Base-by-base conservation (phyloP, 2,113 vertebrate genomes). In the Ivindomyrus marchei region DNA sequence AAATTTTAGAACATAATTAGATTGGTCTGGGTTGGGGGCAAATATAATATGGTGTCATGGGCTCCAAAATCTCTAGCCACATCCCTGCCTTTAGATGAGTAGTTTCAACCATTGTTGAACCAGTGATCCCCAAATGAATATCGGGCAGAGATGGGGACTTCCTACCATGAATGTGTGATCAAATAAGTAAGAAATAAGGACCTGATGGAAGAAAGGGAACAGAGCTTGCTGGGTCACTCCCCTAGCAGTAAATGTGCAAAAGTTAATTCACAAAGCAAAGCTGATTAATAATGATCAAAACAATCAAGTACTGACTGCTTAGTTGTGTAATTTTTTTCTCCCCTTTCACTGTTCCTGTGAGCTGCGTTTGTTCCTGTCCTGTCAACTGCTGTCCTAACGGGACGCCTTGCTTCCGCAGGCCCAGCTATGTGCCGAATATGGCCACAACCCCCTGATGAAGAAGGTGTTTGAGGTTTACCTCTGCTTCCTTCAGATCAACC, bases 391-490 rank as follows among this genome's bases (percentile, higher is more conserved):
- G 13, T 77, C 27, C 62, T 84, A 11, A 89, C 3, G 13, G 6
- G 36, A 27, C 21, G n/a, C 15, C 91, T 0, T 93, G 0, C 86
- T 85, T 94, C 94, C 93, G 86, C 94, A 99, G 98, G 97, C 97
- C 87, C 98, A 99, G 92, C 95, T 99, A 13, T 95, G 96, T 91
- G 93, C 95, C 11, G 98, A 99, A 93, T 95, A 98, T 0, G 98
- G 98, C 2, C 98, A 99, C 94, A 99, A 98, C 92, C 98, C 97
- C 0, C 95, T 99, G 93, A 99, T 99, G 98, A 99, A 99, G 96
- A 99, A 99, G 87, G 98, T 99, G 0, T 99, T 99, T 93, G 97
- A 98, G 90, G 98, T 99, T 17, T 97, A 98, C 91, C 93, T 99
- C 91, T 98, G 98, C 94, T 99, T 99, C 93, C 97, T 99, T 93